phyloP scores from a whole-genome alignment of 2,888 invertebrate species.

The Synanthedon myopaeformis region DNA sequence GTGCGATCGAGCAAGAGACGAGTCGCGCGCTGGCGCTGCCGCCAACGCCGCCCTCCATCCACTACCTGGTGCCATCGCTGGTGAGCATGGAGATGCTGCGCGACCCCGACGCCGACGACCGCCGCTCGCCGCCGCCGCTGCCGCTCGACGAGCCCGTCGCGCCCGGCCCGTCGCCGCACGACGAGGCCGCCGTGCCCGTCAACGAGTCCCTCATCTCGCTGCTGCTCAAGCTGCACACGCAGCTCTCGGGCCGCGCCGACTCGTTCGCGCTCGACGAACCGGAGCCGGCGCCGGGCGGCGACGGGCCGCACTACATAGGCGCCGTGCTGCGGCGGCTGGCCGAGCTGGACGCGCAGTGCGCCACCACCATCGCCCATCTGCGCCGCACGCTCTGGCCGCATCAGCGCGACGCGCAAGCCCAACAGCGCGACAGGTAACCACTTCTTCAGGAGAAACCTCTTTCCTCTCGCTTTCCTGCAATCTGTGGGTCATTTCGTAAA shows the following conservation, averaged over 20 bases:
- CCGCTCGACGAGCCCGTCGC: constrained; percentile 12
- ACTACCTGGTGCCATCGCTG: constrained; percentile 7
- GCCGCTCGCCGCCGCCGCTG: constrained; percentile 20
- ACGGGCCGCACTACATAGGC: constrained; percentile 89
- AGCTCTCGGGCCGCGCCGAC: constrained; percentile 85
- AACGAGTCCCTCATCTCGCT: constrained; percentile 92
- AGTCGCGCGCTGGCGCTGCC: constrained; percentile 38
- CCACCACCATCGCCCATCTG: constrained; percentile 77
- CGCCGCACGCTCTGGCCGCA: constrained; percentile 84
- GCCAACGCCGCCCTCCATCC: constrained; percentile 8
- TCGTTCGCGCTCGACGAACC: constrained; percentile 78
- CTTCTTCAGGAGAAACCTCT: no score
- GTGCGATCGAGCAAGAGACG: constrained; percentile 18
- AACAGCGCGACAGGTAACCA: constrained; percentile 71
- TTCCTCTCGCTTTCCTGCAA: no score
- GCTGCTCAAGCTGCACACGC: constrained; percentile 89
- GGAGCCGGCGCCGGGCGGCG: constrained; percentile 68
- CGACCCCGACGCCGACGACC: constrained; percentile 8
- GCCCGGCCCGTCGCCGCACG: constrained; percentile 17
- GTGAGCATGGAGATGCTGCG: constrained; percentile 4
- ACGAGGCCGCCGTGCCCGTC: constrained; percentile 71
- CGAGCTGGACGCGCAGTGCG: constrained; percentile 77
- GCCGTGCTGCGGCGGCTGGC: constrained; percentile 82
- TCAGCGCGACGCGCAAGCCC: constrained; percentile 82
- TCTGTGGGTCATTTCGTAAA: no score